Base-by-base conservation (phyloP, 2,888 invertebrate genomes). In the Coremacera marginata region DNA sequence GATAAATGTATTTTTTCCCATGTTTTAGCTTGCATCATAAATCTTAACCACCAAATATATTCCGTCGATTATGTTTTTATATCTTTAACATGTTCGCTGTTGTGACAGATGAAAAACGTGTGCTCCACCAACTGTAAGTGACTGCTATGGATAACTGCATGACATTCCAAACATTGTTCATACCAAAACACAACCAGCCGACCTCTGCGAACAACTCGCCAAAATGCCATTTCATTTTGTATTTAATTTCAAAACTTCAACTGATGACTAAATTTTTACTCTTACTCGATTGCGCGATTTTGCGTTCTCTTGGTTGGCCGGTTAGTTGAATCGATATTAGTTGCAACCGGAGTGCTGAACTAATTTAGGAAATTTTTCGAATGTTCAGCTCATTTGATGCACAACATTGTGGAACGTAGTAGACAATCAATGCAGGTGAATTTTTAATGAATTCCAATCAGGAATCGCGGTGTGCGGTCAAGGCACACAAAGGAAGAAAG, bases 311-410 rank as follows among this genome's bases (percentile, higher is more conserved):
- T 60, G 57, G 57, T 22, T 9, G 8, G 11, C 7, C 57, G 19
- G 57, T 9, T 19, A 5, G 1, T 60, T n/a, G 31, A 27, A 27
- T 5, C 44, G 8, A 19, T 1, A n/a, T n/a, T n/a, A 22, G 49
- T 19, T 22, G 65, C 19, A 37, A 37, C 71, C 82, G 34, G 81
- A 86, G 86, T 49, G 31, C 25, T 87, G 87, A 86, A 86, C 86
- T 86, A 86, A 86, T 86, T 86, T 86, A 84, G 85, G 83, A 86
- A 86, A 86, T 86, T 83, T 86, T 87, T 85, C 83, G 85, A 84
- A 82, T 86, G 87, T 84, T 86, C 86, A 73, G 14, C 51, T 86
- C 84, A 84, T 86, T 86, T 85, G 84, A 83, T 81, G 80, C 82
- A 84, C 82, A 84, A 83, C 83, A 79, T 77, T 68, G 76, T 70